Conservation (phyloP, 2,113 vertebrate genomes). For the Gobio gobio region DNA sequence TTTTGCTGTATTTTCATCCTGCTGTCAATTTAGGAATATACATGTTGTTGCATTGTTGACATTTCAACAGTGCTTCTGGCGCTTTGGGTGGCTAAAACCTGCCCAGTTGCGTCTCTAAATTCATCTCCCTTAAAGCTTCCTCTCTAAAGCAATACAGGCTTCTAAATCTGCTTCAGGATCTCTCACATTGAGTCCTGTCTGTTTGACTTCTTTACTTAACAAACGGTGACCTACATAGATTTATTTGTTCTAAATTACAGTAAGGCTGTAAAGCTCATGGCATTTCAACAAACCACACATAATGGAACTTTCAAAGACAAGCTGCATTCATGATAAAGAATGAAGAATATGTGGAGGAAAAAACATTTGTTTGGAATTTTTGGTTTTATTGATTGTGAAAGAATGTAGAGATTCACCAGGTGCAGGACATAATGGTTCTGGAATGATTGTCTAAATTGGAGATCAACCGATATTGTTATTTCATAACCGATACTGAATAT, state of each 20-base stretch:
- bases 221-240: not conserved
- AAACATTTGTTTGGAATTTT: not conserved
- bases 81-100: not conserved
- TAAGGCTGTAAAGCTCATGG: not conserved
- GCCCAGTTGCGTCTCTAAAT: not conserved
- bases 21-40: not conserved
- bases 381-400: not conserved
- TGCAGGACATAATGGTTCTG: not conserved
- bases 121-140: not conserved
- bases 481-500: not conserved
- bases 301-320: not conserved
- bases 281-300: not conserved
- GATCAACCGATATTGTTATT: not conserved
- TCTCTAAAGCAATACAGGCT: not conserved
- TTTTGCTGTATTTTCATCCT: not conserved
- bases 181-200: not conserved
- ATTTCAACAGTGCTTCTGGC: not conserved
- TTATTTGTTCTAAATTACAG: not conserved
- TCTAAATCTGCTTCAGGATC: not conserved
- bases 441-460: not conserved
- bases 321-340: not conserved
- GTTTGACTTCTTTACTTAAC: not conserved
- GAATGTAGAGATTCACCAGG: not conserved
- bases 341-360: not conserved
- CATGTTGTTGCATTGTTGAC: not conserved